Conservation (phyloP, 2,888 invertebrate genomes). For the Spicauda simplicius region DNA sequence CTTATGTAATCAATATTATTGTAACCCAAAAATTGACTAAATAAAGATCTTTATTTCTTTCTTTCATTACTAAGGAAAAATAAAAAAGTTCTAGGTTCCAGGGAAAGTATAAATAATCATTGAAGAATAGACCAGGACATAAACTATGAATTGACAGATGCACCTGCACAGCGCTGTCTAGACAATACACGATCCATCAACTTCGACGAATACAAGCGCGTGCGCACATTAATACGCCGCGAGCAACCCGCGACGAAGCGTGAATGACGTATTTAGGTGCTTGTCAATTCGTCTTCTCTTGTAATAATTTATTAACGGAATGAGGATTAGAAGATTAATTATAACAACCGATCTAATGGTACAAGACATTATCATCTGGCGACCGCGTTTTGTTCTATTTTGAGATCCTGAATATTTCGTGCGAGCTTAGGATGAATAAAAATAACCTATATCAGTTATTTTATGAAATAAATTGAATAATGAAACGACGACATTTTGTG, state of each 20-base stretch:
- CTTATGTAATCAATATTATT: no score
- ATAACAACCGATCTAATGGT: constrained; percentile 7
- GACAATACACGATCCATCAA: constrained; percentile 15
- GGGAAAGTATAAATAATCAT: no score
- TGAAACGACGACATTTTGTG: constrained; percentile 38
- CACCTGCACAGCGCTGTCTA: not conserved
- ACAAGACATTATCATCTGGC: constrained; percentile 16
- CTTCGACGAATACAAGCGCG: constrained; percentile 11
- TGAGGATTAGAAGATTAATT: constrained; percentile 23
- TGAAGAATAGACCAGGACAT: not conserved
- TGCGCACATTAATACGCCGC: constrained; percentile 6
- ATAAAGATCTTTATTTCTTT: no score
- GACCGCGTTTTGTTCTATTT: not conserved
- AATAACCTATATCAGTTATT: no score
- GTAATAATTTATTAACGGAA: constrained; percentile 17
- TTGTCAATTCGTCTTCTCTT: constrained; percentile 18
- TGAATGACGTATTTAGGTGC: constrained; percentile 16
- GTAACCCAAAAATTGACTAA: no score
- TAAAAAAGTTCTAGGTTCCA: no score
- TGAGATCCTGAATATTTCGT: not conserved
- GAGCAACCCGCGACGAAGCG: not conserved
- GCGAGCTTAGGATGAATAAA: no score
- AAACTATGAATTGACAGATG: constrained; percentile 17
- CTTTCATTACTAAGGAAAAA: no score
- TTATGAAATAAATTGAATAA: not conserved